These are phyloP conservation scores for Bimastos eiseni DNA, from an alignment of 2,888 invertebrate genomes.

Conservation along the genomic window DNA sequence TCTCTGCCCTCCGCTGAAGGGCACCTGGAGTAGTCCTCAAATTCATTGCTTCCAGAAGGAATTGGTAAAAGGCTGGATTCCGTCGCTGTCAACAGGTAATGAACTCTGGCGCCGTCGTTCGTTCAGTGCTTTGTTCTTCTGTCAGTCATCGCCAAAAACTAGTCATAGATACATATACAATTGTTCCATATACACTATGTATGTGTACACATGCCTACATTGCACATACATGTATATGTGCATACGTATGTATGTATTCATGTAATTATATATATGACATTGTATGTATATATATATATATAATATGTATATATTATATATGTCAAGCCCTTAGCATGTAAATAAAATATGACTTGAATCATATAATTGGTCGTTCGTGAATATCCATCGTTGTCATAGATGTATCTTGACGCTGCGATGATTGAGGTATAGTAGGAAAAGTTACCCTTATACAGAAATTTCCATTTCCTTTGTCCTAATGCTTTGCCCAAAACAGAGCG, in stretches of 20 bases:
- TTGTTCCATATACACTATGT: neutral
- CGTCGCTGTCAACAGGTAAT: slow-evolving; percentile 3
- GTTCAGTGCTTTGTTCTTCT: neutral
- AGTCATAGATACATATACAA: neutral
- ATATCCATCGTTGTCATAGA: neutral
- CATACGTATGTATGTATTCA: no score
- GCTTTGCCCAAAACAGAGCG: neutral
- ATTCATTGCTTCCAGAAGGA: neutral
- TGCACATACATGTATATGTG: no score
- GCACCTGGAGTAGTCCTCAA: neutral
- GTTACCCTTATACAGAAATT: neutral
- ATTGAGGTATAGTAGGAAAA: neutral
- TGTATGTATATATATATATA: neutral
- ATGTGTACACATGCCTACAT: no score
- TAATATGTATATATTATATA: neutral
- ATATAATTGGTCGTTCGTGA: neutral
- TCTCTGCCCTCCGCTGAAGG: neutral
- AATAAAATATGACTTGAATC: neutral
- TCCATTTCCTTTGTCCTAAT: neutral
- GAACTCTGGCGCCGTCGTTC: neutral
- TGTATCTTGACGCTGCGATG: neutral
- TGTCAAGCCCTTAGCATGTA: neutral
- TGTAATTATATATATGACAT: no score
- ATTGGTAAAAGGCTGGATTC: neutral
- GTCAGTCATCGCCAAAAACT: neutral